phyloP scores from a whole-genome alignment of 2,888 invertebrate genomes.

The Agrochola lychnidis region DNA sequence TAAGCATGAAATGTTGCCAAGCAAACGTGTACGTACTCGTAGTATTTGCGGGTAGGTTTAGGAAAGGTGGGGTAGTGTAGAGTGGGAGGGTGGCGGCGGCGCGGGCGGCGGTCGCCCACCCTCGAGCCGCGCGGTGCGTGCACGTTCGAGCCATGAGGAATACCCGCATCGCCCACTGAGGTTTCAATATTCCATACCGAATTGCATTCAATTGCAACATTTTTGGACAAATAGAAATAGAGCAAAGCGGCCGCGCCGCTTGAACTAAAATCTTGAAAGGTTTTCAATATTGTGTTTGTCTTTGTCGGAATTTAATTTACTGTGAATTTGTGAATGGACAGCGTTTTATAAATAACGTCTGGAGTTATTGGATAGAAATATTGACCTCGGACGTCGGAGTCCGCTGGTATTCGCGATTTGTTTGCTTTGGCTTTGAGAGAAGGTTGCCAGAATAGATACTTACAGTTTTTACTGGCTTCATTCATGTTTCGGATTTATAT shows the following conservation, averaged over 20 bases:
- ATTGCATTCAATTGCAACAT: conserved; percentile 87
- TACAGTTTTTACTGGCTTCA: neutral
- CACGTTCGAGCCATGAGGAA: conserved; percentile 82
- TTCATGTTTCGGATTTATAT: neutral
- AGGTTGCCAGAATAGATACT: neutral
- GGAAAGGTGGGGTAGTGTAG: conserved; percentile 82
- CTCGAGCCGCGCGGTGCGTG: conserved; percentile 80
- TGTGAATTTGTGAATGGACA: conserved; percentile 26
- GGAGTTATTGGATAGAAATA: conserved; percentile 38
- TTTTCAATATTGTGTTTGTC: conserved; percentile 67
- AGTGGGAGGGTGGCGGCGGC: conserved; percentile 67
- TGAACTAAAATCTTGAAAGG: conserved; percentile 77
- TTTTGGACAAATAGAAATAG: conserved; percentile 81
- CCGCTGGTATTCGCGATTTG: conserved; percentile 5
- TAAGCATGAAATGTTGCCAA: conserved; percentile 91
- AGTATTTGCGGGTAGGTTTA: conserved; percentile 90
- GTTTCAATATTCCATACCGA: conserved; percentile 89
- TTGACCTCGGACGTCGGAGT: conserved; percentile 9
- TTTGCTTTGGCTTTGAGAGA: conserved; percentile 22
- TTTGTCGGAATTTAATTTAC: conserved; percentile 59
- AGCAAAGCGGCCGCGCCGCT: conserved; percentile 68
- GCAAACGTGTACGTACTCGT: conserved; percentile 88
- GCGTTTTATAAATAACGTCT: conserved; percentile 49
- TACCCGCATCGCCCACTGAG: conserved; percentile 84
- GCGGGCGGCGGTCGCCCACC: conserved; percentile 66